Evolutionary conservation across 2,888 invertebrate genomes (phyloP), one percentile per base, ranked within the genome.

Genomic region (Encarsia formosa): DNA sequence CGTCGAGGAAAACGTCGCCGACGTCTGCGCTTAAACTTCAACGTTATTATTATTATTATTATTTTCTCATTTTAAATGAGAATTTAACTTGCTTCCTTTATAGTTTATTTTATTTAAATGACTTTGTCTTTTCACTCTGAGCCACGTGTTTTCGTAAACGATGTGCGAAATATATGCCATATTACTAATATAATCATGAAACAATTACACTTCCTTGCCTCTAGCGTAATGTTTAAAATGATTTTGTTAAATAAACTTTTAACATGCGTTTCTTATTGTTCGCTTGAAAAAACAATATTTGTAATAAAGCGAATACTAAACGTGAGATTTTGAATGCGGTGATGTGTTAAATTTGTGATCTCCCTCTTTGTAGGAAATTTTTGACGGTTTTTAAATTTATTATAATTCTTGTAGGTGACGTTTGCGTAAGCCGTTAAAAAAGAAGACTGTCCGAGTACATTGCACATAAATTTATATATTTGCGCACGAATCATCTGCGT

Each of bases 1-100:
- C 40, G 58, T 71, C 53, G 72, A 72, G 58, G 72, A 72, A 56
- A 68, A 59, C 43, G 57, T 63, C 19, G 59, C 60, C 42, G 70
- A 71, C 38, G 61, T 61, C 18, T 57, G 59, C 45, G 54, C 52
- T 18, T 57, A 52, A 23, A 42, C 18, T 18, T 20, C 38, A 18
- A 11, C 42, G 24, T 18, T 37, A 11, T 34, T 44, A 43, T 34
- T 31, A 43, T 23, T 38, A 34, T n/a, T 35, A 11, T 22, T 44
- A 38, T 26, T 37, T 43, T 24, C 37, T 55, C 37, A 40, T 29
- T 39, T 49, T 6, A 22, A 11, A 46, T 32, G 41, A 41, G 29
- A 41, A 38, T 49, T 40, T n/a, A n/a, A n/a, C n/a, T 15, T 31
- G 3, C 15, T 31, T 3, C 15, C 15, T 3, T 6, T 31, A n/a